A percentile compares a stretch with the other conserved stretches of the same genome.
phyloP scores from a whole-genome alignment of 1,140 invertebrate species.

The Cydia strobilella region DNA sequence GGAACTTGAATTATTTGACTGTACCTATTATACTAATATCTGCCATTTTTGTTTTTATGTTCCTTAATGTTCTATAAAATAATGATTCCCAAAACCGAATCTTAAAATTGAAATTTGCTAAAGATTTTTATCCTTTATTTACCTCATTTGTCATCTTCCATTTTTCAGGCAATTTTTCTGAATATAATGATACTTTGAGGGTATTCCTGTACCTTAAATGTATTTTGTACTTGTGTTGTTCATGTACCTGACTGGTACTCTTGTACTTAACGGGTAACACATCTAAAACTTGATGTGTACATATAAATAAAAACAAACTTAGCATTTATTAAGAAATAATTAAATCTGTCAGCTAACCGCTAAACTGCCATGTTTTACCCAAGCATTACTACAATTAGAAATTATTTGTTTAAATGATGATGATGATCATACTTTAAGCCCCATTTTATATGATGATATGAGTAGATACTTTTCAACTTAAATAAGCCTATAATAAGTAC shows the following conservation, averaged over 20 bases:
- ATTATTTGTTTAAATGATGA: too few species aligned
- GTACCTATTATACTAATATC: not conserved
- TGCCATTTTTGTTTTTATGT: not conserved
- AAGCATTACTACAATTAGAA: too few species aligned
- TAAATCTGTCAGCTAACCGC: constrained; percentile 17
- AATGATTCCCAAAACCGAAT: too few species aligned
- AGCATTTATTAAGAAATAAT: not conserved
- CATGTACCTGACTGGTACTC: not conserved
- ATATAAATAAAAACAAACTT: not conserved
- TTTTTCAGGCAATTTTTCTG: not conserved
- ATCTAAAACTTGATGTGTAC: not conserved
- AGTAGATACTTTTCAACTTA: not conserved
- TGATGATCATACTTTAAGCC: not conserved
- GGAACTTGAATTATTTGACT: too few species aligned
- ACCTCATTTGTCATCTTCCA: not conserved
- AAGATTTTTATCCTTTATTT: not conserved
- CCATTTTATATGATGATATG: not conserved
- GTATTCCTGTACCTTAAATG: not conserved
- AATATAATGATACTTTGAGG: not conserved
- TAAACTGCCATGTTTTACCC: constrained; percentile 15
- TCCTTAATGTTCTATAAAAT: too few species aligned
- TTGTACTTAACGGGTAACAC: not conserved
- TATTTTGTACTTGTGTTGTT: not conserved
- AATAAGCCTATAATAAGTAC: not conserved
- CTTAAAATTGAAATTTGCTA: too few species aligned